Evolutionary conservation across 2,888 invertebrate genomes (phyloP).

Genomic region (Cyrtodaria siliqua): DNA sequence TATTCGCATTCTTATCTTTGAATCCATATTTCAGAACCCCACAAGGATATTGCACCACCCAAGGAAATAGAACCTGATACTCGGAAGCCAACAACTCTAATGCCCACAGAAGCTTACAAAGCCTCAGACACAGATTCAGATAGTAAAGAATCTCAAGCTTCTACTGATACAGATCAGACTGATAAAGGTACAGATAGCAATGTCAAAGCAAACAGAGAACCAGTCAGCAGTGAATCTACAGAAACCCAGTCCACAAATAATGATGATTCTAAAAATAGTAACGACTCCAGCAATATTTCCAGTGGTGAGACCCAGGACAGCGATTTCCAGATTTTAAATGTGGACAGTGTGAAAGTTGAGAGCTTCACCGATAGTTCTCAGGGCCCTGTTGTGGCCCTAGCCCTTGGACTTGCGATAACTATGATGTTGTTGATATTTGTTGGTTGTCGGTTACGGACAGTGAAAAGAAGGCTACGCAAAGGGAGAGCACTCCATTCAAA

Average conservation of each 20-base stretch:
- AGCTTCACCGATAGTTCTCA: slow-evolving; percentile 73
- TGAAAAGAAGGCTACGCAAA: slow-evolving; percentile 90
- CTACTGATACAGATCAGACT: slow-evolving; percentile 18
- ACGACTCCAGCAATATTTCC: neutral
- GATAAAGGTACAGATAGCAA: slow-evolving; percentile 26
- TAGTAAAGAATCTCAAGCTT: slow-evolving; percentile 17
- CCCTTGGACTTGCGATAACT: slow-evolving; percentile 91
- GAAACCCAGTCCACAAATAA: slow-evolving; percentile 7
- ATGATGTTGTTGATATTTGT: slow-evolving; percentile 93
- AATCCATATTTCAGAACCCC: too few species aligned
- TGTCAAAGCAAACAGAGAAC: slow-evolving; percentile 9
- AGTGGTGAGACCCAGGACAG: slow-evolving; percentile 27
- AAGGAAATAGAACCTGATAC: too few species aligned
- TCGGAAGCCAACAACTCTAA: too few species aligned
- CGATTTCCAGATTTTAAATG: slow-evolving; percentile 46
- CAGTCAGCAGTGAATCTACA: slow-evolving; percentile 8
- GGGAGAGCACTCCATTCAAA: slow-evolving; percentile 94
- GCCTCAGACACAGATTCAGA: slow-evolving; percentile 2
- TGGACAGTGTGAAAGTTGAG: slow-evolving; percentile 56
- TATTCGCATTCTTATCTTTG: too few species aligned
- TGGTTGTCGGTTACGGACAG: slow-evolving; percentile 93
- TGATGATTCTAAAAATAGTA: slow-evolving; percentile 19
- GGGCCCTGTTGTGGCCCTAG: slow-evolving; percentile 84
- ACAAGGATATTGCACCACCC: too few species aligned
- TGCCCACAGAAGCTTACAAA: too few species aligned